Evolutionary conservation across 2,888 invertebrate species (phyloP), one percentile per base, ranked within the genome.

Genomic region (Tenthredo distinguenda): DNA sequence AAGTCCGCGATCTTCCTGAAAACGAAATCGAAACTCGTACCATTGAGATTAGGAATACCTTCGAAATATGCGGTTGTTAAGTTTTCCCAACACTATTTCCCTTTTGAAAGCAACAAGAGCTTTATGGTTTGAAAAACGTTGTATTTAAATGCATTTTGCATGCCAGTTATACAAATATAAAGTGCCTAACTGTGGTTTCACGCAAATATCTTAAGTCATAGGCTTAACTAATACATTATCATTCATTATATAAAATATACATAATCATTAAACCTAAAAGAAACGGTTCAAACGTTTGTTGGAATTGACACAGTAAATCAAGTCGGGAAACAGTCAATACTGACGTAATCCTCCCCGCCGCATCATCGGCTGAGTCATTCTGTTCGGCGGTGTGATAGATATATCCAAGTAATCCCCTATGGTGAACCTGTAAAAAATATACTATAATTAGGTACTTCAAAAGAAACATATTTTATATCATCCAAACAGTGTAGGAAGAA

Each of bases 401-500:
- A 99, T 99, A 93, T 99, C 99, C 93, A 99, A 95, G 93, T 98
- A 99, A 93, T 99, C 99, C 0, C 99, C 99, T 91, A 99, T 98
- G 90, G 97, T 97, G 93, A 99, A 99, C 91, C 98, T 95, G 90
- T 93, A 93, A 34, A 58, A 84, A 86, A 86, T 21, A 68, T 68
- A 15, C 9, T 1, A 34, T 26, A 65, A 58, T 58, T 21, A 58
- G 6, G 12, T 15, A 47, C 47, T 43, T 43, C 26, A 26, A 26
- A 26, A 26, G 26, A 26, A 26, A 0, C 26, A 1, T 26, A 26
- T 26, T 26, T 26, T 26, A 26, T 26, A 26, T 26, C 26, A 26
- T 26, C 26, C 26, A 26, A 26, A 26, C 26, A 26, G 26, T 26
- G 0, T 26, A 1, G 26, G 1, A 26, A 26, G 26, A 1, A 26